Conservation (phyloP, 1,140 invertebrate genomes). For the Lasaia peninsularis region DNA sequence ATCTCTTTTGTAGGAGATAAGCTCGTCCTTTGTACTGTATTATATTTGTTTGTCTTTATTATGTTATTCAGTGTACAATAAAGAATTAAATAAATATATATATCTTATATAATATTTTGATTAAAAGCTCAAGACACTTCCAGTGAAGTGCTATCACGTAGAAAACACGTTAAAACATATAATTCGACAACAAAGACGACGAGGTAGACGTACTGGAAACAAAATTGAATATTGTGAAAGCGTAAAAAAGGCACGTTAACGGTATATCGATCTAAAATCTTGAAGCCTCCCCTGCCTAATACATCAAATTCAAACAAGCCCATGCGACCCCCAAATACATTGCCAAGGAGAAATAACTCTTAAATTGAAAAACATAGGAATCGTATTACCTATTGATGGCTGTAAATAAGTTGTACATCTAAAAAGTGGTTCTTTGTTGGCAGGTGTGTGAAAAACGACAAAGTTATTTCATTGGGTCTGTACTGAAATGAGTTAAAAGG, state of each 20-base stretch:
- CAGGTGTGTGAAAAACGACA: slow-evolving; percentile 47
- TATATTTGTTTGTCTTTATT: too few relatives aligned
- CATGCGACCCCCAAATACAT: neutral
- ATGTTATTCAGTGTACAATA: too few relatives aligned
- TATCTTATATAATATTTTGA: neutral
- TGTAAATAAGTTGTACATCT: slow-evolving; percentile 22
- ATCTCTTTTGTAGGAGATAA: too few relatives aligned
- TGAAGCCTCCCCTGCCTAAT: slow-evolving; percentile 46
- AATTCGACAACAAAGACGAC: neutral
- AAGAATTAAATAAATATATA: neutral
- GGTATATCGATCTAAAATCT: slow-evolving; percentile 46
- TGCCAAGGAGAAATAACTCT: neutral
- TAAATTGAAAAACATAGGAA: neutral
- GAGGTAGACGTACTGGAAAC: slow-evolving; percentile 13
- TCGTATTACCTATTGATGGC: slow-evolving; percentile 21
- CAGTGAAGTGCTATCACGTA: too few relatives aligned
- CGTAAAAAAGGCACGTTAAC: slow-evolving; percentile 23
- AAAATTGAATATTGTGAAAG: slow-evolving; percentile 22
- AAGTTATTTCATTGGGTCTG: slow-evolving; percentile 32
- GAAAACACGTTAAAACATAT: neutral
- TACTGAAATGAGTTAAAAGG: slow-evolving; percentile 38
- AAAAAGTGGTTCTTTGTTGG: slow-evolving; percentile 44
- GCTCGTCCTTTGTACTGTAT: too few relatives aligned
- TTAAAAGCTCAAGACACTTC: too few relatives aligned
- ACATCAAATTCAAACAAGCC: slow-evolving; percentile 27